Percentiles rank a stretch among this genome's conserved stretches.
Conservation (phyloP, 2,113 vertebrate genomes). For the Tragelaphus imberbis region DNA sequence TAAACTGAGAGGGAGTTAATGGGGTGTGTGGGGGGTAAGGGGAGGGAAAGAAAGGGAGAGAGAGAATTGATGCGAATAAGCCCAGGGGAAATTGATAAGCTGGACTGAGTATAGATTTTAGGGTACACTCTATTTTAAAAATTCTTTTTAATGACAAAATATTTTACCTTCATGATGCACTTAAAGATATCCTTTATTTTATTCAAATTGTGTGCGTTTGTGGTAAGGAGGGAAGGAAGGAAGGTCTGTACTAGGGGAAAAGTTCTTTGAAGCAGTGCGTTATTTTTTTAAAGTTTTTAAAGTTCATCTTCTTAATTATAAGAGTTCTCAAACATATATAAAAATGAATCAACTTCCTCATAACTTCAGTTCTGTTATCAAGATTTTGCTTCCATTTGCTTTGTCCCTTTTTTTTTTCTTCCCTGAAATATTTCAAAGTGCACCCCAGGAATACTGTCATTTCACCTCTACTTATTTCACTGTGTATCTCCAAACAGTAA, state of each 20-base stretch:
- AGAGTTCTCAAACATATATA: background rate
- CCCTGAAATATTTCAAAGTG: background rate
- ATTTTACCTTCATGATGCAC: background rate
- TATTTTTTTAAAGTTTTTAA: background rate
- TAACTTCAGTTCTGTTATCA: background rate
- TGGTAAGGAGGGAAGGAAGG: background rate
- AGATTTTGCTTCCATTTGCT: background rate
- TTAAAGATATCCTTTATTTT: background rate
- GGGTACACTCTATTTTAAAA: background rate
- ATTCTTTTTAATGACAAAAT: background rate
- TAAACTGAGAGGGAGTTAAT: background rate
- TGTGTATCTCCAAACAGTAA: background rate
- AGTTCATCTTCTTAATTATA: background rate
- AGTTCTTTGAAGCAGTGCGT: background rate
- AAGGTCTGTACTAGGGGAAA: background rate
- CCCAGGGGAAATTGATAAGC: background rate
- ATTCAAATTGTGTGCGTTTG: constrained; percentile 11
- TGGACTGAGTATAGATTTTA: background rate
- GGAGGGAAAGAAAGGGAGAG: background rate
- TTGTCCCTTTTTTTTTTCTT: background rate
- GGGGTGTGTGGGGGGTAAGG: too few species aligned
- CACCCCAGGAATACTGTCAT: background rate
- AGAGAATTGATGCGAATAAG: background rate
- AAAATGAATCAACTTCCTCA: background rate
- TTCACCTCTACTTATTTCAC: background rate